phyloP scores from a whole-genome alignment of 2,888 invertebrate species.

The Epinotia demarniana region DNA sequence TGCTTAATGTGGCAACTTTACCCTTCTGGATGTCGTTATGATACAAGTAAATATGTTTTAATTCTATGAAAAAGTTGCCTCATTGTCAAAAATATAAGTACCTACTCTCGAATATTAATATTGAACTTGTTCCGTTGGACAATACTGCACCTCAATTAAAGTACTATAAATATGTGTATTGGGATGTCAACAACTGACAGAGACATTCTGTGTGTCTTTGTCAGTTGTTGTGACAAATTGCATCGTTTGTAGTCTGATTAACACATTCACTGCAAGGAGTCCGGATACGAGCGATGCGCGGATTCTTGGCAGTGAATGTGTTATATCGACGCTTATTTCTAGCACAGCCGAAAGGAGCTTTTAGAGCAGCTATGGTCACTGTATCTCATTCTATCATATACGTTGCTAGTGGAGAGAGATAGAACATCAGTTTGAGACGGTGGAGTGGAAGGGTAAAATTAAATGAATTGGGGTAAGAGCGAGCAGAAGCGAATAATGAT shows the following conservation, averaged over 20 bases:
- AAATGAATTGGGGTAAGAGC: too few species aligned
- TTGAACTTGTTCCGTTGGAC: neutral
- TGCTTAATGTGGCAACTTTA: neutral
- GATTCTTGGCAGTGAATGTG: too few species aligned
- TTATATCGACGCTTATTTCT: slow-evolving; percentile 8
- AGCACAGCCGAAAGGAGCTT: slow-evolving; percentile 19
- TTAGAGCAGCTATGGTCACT: slow-evolving; percentile 1
- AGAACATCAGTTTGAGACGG: too few species aligned
- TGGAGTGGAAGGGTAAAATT: too few species aligned
- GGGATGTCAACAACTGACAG: too few species aligned
- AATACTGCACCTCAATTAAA: neutral
- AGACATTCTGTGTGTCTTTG: too few species aligned
- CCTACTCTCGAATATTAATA: neutral
- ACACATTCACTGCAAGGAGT: too few species aligned
- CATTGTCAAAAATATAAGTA: neutral
- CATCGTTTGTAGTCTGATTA: neutral
- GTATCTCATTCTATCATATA: too few species aligned
- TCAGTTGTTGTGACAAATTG: too few species aligned
- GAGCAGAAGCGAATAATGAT: too few species aligned
- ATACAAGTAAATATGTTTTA: neutral
- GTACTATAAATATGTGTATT: neutral
- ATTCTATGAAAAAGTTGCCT: neutral
- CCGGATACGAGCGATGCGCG: too few species aligned
- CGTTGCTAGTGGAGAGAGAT: too few species aligned
- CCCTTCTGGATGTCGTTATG: neutral